Evolutionary conservation across 37 sponge, comb jelly and placozoan genomes (phyloP).

Genomic region (Hexactinellida sp.): DNA sequence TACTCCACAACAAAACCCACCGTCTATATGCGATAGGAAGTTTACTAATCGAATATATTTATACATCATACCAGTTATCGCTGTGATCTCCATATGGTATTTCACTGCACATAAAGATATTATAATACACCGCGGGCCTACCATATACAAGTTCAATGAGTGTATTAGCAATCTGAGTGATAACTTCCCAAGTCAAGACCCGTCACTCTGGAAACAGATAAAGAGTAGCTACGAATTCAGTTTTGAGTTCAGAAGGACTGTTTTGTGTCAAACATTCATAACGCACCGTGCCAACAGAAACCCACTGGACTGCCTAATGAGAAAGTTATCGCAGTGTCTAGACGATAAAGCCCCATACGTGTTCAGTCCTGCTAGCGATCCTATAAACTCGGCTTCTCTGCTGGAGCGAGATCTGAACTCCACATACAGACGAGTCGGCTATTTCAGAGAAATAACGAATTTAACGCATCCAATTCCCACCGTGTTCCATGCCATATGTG

Average conservation of each 20-base stretch:
- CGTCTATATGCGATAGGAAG: too few relatives aligned
- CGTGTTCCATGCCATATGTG: background rate
- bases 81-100: too few relatives aligned
- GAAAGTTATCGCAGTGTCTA: background rate
- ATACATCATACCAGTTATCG: too few relatives aligned
- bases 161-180: background rate
- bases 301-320: background rate
- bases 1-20: too few relatives aligned
- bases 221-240: background rate
- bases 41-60: too few relatives aligned
- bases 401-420: background rate
- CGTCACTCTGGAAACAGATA: background rate
- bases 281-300: background rate
- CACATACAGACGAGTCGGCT: background rate
- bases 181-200: background rate
- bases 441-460: background rate
- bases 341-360: background rate
- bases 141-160: background rate
- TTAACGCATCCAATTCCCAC: background rate
- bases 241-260: background rate
- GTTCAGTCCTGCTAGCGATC: background rate
- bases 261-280: background rate
- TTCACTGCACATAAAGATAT: too few relatives aligned
- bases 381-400: background rate
- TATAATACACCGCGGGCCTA: too few relatives aligned